Percentiles rank a stretch among this genome's conserved stretches.
Conservation (phyloP, 2,888 invertebrate genomes). For the Gnatocerus cornutus region DNA sequence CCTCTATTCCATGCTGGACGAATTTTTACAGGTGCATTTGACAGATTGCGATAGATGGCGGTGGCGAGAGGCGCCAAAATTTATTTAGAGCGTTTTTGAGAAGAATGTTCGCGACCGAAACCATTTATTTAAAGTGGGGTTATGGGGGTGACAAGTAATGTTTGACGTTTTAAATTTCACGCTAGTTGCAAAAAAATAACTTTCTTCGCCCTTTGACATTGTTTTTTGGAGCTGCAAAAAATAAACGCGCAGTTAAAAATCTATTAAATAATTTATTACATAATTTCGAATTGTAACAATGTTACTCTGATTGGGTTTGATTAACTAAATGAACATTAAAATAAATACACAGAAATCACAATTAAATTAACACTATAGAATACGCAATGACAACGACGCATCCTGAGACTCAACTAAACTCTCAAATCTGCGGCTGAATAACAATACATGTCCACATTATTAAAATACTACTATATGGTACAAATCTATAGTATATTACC, state of each 20-base stretch:
- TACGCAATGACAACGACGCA: constrained; percentile 15
- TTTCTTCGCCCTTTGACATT: too few relatives aligned
- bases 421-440: constrained; percentile 7
- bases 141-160: too few relatives aligned
- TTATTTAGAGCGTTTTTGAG: too few relatives aligned
- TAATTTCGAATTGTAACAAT: constrained; percentile 14
- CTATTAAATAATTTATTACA: constrained; percentile 39
- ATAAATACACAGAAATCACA: constrained; percentile 35
- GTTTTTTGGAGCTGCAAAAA: too few relatives aligned
- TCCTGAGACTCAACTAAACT: constrained; percentile 25
- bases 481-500: constrained; percentile 45
- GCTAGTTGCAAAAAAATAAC: too few relatives aligned
- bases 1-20: constrained; percentile 60
- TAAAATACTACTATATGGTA: constrained; percentile 43
- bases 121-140: too few relatives aligned
- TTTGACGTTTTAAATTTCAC: too few relatives aligned
- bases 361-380: constrained; percentile 19
- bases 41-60: constrained; percentile 47
- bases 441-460: constrained; percentile 29
- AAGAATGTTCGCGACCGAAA: too few relatives aligned
- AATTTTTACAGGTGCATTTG: constrained; percentile 48
- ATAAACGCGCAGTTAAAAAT: constrained; percentile 11
- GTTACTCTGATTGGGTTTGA: constrained; percentile 9
- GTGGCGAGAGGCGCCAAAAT: constrained; percentile 52
- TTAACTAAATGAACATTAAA: constrained; percentile 23